phyloP scores from a whole-genome alignment of 2,113 vertebrate species.

The Epinephelus lanceolatus region DNA sequence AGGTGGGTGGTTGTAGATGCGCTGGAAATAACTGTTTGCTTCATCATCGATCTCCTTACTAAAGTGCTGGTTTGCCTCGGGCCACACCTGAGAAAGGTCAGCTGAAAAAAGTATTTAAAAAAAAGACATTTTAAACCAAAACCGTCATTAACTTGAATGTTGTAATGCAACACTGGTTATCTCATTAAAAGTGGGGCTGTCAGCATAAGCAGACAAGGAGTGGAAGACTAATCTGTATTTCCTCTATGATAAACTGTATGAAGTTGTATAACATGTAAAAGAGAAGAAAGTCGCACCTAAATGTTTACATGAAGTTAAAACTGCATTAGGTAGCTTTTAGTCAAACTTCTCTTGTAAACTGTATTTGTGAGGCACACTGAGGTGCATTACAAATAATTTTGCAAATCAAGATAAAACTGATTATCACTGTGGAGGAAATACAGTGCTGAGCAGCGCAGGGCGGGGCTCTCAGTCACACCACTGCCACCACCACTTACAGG shows the following conservation, averaged over 20 bases:
- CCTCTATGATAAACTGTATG: conserved; percentile 54
- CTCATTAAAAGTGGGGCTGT: conserved; percentile 60
- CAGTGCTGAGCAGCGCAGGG: conserved; percentile 83
- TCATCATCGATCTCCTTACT: conserved; percentile 99
- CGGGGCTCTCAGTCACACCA: conserved; percentile 90
- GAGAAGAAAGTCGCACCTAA: neutral
- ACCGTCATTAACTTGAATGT: neutral
- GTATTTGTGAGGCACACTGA: neutral
- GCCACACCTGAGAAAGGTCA: conserved; percentile 99
- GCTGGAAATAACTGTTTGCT: conserved; percentile 99
- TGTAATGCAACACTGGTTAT: neutral
- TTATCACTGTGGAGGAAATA: conserved; percentile 74
- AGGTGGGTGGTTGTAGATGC: conserved; percentile 99
- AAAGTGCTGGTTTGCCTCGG: conserved; percentile 99
- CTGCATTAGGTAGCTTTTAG: neutral
- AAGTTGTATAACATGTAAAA: neutral
- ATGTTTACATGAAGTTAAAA: neutral
- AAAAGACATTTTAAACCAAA: neutral
- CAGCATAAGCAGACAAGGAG: conserved; percentile 77
- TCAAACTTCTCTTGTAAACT: neutral
- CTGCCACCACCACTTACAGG: conserved; percentile 95
- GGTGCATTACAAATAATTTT: neutral
- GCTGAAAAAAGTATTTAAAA: conserved; percentile 80
- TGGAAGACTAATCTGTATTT: conserved; percentile 84
- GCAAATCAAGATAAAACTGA: neutral